Evolutionary conservation across 2,113 vertebrate genomes (phyloP), one percentile per base, ranked within the genome.

Genomic region (Psammodynastes pulverulentus): DNA sequence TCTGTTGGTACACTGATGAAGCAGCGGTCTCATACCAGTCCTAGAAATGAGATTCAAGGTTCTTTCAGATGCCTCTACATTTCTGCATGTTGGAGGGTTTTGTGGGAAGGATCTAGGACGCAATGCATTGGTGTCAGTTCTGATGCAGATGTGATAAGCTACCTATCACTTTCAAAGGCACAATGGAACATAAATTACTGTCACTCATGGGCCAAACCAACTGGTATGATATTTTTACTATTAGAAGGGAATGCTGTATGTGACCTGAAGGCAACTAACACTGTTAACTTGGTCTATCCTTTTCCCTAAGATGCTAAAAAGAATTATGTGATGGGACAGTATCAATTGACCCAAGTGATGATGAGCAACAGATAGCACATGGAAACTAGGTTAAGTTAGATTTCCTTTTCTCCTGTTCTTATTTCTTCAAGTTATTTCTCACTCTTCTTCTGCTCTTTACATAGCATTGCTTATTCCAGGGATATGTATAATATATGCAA

Each of bases 1-100:
- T 90, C 95, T 96, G 89, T 87, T 91, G 95, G 92, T 89, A 49
- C 39, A 89, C 0, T 6, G 9, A 3, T 1, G 4, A 62, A 13
- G 9, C 3, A 91, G 54, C 48, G 21, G 19, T 46, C 72, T 2
- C 29, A 48, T 26, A 43, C 34, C 15, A 43, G n/a, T 43, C 6
- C 34, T 79, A 13, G 5, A 26, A n/a, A 23, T 54, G 24, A 39
- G 24, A 52, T 62, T 6, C 0, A 85, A 9, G 43, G 21, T 7
- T 89, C 67, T 84, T 92, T 88, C 52, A 62, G 58, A 34, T 49
- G 45, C 72, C 21, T 0, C 34, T 49, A 52, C 23, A 92, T 54
- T 54, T 51, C 48, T 84, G 2, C 49, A 26, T 17, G 29, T 21
- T 26, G 51, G 56, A 46, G 34, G 9, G 23, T 51, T 88, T 84